Evolutionary conservation across 2,797 vertebrate species (phyloP).

Genomic region (Chanos chanos): DNA sequence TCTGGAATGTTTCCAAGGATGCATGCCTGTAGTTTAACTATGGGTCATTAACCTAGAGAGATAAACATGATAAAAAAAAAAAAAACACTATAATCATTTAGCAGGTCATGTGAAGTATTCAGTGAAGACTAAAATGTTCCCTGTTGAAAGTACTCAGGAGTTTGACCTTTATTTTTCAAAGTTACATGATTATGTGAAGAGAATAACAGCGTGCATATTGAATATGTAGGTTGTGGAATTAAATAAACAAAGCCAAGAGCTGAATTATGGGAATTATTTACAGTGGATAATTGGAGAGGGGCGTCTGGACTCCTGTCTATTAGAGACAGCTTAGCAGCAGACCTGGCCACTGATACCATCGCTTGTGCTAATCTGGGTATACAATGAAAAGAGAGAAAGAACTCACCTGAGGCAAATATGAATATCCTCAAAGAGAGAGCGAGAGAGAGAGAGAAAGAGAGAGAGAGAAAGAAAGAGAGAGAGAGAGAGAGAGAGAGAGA

Average conservation of each 20-base stretch:
- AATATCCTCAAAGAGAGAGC: constrained; percentile 54
- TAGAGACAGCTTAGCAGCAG: constrained; percentile 72
- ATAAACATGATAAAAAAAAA: too few species aligned
- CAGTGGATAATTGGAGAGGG: constrained; percentile 76
- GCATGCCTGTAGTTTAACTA: not conserved
- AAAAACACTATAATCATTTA: not conserved
- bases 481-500: not conserved
- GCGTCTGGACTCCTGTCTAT: constrained; percentile 72
- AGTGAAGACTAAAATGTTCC: not conserved
- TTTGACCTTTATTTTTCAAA: constrained; percentile 16
- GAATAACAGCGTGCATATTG: too few species aligned
- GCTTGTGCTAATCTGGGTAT: constrained; percentile 70
- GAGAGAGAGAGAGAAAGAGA: not conserved
- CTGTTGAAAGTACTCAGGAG: not conserved
- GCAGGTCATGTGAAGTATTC: not conserved
- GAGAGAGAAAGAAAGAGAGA: not conserved
- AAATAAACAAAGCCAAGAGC: constrained; percentile 68
- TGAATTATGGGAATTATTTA: constrained; percentile 72
- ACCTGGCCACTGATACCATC: constrained; percentile 57
- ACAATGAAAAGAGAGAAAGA: constrained; percentile 67
- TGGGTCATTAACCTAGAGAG: too few species aligned
- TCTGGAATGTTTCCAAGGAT: not conserved
- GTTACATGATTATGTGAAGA: constrained; percentile 53
- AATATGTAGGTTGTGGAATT: too few species aligned
- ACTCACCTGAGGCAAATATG: constrained; percentile 66